Evolutionary conservation across 2,888 invertebrate genomes (phyloP), one percentile per base, ranked within the genome.

Genomic region (Heliothis peltigera): DNA sequence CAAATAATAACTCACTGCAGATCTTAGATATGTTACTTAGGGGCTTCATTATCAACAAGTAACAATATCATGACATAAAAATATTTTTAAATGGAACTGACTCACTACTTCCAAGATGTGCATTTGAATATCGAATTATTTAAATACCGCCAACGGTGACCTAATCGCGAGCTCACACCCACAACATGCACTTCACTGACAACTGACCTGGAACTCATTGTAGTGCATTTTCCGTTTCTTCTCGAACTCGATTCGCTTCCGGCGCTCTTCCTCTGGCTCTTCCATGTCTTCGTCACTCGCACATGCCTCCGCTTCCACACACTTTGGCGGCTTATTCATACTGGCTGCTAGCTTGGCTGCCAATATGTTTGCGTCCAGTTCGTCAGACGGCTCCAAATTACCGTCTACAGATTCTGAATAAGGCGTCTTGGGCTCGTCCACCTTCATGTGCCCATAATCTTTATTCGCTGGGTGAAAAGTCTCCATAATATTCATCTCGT

Each of bases 381-480:
- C 95, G 80, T 96, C 96, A 8, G 87, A 81, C 28, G 96, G 95
- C 79, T 96, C 96, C 47, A 95, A 91, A 46, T 96, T 95, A 28
- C 96, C 95, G 71, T 97, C 97, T 51, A 94, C 95, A 56, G 96
- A 91, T 84, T 96, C 97, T 5, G 95, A 94, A 81, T 89, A 96
- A 43, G 99, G 99, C 25, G 99, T 99, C 92, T 99, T 99, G 1
- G 99, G 99, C 92, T 99, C 99, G 84, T 98, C 98, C 42, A 94
- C 92, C 94, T 99, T 99, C 99, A 99, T 99, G 87, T 99, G 99
- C 8, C 99, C 99, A 92, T 99, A 99, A 93, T 99, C 99, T 95
- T 99, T 99, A 90, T 98, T 98, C 21, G 98, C 96, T 46, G 99
- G 99, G 95, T 99, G 99, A 86, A 99, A 97, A 0, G 99, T 99